Evolutionary conservation across 92 coral and sea anemone species (phyloP).

Genomic region (Metridium senile): DNA sequence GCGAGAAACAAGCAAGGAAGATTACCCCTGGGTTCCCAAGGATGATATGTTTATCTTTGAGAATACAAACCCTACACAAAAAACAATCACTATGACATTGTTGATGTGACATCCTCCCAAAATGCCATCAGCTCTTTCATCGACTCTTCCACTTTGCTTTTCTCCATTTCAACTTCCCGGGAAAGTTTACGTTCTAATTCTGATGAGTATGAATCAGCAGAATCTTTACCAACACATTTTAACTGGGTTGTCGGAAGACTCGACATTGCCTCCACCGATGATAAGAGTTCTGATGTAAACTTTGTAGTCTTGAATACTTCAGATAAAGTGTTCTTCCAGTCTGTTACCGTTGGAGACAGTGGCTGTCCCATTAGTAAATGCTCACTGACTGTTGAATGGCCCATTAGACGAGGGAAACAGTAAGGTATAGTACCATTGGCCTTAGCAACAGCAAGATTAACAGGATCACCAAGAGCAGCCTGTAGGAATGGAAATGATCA

Average conservation of each 20-base stretch:
- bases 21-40: neutral
- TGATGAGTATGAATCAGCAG: conserved; percentile 27
- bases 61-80: neutral
- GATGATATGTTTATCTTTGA: neutral
- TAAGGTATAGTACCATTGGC: conserved; percentile 81
- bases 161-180: conserved; percentile 64
- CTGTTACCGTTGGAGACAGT: conserved; percentile 51
- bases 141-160: conserved; percentile 63
- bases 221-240: neutral
- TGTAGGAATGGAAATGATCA: conserved; percentile 13
- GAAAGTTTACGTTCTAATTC: conserved; percentile 65
- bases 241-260: conserved; percentile 38
- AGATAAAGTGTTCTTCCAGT: conserved; percentile 51
- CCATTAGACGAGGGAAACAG: conserved; percentile 84
- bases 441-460: conserved; percentile 58
- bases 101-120: conserved; percentile 70
- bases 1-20: too few relatives aligned
- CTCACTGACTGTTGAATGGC: conserved; percentile 81
- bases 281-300: conserved; percentile 59
- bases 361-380: conserved; percentile 87
- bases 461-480: conserved; percentile 70
- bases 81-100: conserved; percentile 17
- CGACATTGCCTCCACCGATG: conserved; percentile 73
- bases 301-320: conserved; percentile 63
- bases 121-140: conserved; percentile 76